These are phyloP conservation scores for Enteromius mattozi DNA, from an alignment of 2,797 vertebrate genomes.

Conservation along the genomic window DNA sequence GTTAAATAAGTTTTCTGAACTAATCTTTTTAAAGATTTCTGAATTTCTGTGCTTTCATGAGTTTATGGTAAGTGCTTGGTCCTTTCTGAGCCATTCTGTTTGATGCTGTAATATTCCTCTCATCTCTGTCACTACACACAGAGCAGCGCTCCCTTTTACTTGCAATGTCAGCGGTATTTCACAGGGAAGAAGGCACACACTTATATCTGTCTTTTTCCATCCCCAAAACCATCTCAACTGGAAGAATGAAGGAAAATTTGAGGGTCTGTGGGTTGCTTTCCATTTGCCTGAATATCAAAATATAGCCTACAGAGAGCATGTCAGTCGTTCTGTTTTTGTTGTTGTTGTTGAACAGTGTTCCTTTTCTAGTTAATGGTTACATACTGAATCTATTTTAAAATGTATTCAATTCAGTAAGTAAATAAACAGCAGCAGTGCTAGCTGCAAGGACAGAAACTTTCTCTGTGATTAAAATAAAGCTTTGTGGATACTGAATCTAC, in stretches of 20 bases:
- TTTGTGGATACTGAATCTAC: not conserved
- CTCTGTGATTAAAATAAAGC: not conserved
- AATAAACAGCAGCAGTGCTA: not conserved
- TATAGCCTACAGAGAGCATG: not conserved
- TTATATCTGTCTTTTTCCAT: constrained; percentile 43
- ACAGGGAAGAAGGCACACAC: constrained; percentile 8
- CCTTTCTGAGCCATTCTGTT: constrained; percentile 39
- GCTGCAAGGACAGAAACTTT: not conserved
- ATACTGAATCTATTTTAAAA: not conserved
- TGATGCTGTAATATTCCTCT: constrained; percentile 43
- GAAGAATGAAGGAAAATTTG: constrained; percentile 37
- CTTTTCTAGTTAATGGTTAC: not conserved
- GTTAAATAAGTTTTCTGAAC: not conserved
- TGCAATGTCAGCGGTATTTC: constrained; percentile 26
- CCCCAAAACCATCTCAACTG: constrained; percentile 42
- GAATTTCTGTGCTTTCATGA: not conserved
- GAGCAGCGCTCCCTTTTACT: constrained; percentile 16
- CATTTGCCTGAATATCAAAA: not conserved
- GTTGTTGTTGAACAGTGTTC: not conserved
- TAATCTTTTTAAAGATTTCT: constrained; percentile 3
- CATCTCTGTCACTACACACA: constrained; percentile 22
- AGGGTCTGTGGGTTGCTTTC: constrained; percentile 34
- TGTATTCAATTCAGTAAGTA: not conserved
- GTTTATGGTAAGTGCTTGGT: constrained; percentile 1
- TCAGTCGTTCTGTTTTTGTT: constrained; percentile 10